Conservation (phyloP, 2,797 vertebrate species). For the Zonotrichia albicollis region DNA sequence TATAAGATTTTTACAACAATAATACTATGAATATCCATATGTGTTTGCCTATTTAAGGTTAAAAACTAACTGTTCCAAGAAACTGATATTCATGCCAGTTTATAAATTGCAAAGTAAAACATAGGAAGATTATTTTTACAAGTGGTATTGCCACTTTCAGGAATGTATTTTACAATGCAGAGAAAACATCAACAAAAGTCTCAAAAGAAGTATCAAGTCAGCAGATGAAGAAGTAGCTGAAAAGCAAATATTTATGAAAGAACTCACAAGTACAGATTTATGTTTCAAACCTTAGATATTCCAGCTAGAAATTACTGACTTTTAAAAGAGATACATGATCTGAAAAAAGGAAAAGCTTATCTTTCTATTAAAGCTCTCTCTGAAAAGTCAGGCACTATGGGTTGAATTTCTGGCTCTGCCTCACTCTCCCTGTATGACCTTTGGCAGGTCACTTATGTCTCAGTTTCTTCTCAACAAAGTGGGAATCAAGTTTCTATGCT, state of each 20-base stretch:
- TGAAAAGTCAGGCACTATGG: not conserved
- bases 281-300: not conserved
- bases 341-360: not conserved
- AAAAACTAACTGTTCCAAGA: conserved; percentile 6
- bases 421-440: not conserved
- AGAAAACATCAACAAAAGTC: conserved; percentile 1
- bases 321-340: not conserved
- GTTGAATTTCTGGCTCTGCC: not conserved
- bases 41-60: not conserved
- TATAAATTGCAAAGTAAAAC: not conserved
- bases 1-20: not conserved
- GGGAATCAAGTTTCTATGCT: not conserved
- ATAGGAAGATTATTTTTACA: not conserved
- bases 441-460: not conserved
- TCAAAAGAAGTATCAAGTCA: not conserved
- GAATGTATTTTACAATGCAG: not conserved
- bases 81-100: not conserved
- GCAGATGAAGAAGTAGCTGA: not conserved
- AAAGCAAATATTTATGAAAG: conserved; percentile 3
- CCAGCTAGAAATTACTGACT: not conserved
- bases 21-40: not conserved
- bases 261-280: not conserved
- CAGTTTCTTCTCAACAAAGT: conserved; percentile 31
- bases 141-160: not conserved
- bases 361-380: not conserved